Percentiles rank a stretch among this genome's conserved stretches.
Conservation (phyloP, 2,113 vertebrate genomes). For the Sprattus sprattus region DNA sequence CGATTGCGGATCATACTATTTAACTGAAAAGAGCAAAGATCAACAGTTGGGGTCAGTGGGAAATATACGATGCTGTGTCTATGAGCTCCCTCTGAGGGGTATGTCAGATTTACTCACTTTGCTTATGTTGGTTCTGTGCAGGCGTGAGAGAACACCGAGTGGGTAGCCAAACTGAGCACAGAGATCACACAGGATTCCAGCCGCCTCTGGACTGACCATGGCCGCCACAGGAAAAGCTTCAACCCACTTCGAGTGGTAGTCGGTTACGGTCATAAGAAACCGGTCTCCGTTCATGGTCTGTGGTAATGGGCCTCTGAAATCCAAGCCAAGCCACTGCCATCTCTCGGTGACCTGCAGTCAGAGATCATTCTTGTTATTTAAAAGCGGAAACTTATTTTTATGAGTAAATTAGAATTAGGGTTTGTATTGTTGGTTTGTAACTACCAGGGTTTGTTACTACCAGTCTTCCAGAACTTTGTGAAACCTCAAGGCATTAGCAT, state of each 20-base stretch:
- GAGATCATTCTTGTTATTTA: background rate
- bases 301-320: slow-evolving; percentile 37
- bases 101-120: background rate
- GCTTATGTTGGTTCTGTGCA: background rate
- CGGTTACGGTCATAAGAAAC: slow-evolving; percentile 38
- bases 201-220: slow-evolving; percentile 25
- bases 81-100: background rate
- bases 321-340: slow-evolving; percentile 45
- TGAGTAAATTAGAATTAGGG: background rate
- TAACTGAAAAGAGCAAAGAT: background rate
- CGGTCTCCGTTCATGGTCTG: slow-evolving; percentile 23
- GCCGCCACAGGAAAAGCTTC: slow-evolving; percentile 38
- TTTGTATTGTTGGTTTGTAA: too few species aligned
- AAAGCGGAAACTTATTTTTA: background rate
- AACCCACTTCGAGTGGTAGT: slow-evolving; percentile 45
- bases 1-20: background rate
- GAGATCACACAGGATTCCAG: slow-evolving; percentile 28
- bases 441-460: too few species aligned
- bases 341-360: slow-evolving; percentile 36
- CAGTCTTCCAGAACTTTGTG: background rate
- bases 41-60: background rate
- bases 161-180: slow-evolving; percentile 36
- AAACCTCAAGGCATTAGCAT: background rate
- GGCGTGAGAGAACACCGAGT: slow-evolving; percentile 35
- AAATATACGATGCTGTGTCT: background rate